Evolutionary conservation across 2,113 vertebrate species (phyloP), one percentile per base, ranked within the genome.

Genomic region (Apteryx mantelli): DNA sequence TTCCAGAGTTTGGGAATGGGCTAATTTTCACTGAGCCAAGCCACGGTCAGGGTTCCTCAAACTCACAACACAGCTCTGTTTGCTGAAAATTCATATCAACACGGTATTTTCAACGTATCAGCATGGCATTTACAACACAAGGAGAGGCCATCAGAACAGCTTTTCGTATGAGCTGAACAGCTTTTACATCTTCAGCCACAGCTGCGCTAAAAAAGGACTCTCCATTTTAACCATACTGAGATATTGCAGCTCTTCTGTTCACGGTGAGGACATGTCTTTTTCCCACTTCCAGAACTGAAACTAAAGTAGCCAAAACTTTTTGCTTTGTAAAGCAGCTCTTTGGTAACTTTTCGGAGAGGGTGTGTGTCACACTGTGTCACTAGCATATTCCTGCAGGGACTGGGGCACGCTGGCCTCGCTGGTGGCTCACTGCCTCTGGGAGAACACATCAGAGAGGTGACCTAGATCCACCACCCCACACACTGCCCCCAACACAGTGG

Each of bases 361-460:
- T 32, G 42, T 26, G 40, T 56, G 38, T 46, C 2, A 0, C 66
- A 46, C 32, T 53, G 25, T 46, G 73, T 52, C 83, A 48, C 80
- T 83, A 91, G 60, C n/a, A n/a, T 7, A 52, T 60, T 60, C 56
- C 56, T 34, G 73, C 73, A 53, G 34, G 48, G 36, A 44, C 22
- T 2, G 2, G 82, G 48, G 5, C 86, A 88, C 0, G 0, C 63
- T 79, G 91, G 22, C 66, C n/a, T 17, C n/a, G 22, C 69, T 48
- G 68, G 34, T 15, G 68, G 52, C 70, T 13, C 9, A 1, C 9
- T 82, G 53, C 60, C 42, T 12, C 18, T 8, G 58, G 15, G 21
- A 71, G 26, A 19, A 61, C 22, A 18, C 46, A 13, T 25, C 16
- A 36, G 22, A 52, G n/a, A 32, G 16, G 56, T 9, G 56, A 32